These are phyloP conservation scores for Orchesella flavescens DNA, from an alignment of 2,888 invertebrate species.

Conservation along the genomic window DNA sequence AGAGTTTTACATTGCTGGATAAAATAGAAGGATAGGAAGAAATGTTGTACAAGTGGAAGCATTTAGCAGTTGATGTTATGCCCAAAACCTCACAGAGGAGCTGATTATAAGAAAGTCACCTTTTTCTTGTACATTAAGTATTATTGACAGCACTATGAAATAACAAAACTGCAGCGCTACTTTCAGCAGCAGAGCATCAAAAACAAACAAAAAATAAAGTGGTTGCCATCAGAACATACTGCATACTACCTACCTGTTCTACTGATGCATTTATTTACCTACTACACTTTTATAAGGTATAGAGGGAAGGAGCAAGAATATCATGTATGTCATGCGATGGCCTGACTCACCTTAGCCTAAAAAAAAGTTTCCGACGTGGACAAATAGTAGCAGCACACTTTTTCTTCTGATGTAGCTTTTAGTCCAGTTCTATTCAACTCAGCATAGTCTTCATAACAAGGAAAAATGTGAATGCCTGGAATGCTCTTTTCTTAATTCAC, in stretches of 20 bases:
- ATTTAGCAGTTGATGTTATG: slow-evolving; percentile 35
- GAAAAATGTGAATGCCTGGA: slow-evolving; percentile 8
- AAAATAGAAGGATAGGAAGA: neutral
- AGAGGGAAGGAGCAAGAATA: slow-evolving; percentile 14
- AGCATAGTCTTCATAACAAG: neutral
- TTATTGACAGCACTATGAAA: no score
- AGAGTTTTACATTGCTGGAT: no score
- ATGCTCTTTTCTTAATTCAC: neutral
- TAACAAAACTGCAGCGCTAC: no score
- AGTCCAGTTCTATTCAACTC: neutral
- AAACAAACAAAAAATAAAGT: slow-evolving; percentile 7
- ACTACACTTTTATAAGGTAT: neutral
- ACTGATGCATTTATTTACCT: no score
- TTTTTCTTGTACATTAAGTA: no score
- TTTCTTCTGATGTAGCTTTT: no score
- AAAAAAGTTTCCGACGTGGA: slow-evolving; percentile 60
- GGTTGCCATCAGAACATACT: neutral
- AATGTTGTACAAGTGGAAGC: neutral
- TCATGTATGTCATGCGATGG: slow-evolving; percentile 44
- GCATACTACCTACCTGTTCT: neutral
- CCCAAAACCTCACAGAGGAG: neutral
- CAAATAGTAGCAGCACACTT: slow-evolving; percentile 43
- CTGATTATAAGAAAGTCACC: no score
- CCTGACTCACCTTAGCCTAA: slow-evolving; percentile 56
- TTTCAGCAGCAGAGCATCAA: no score